Percentiles rank a stretch among this genome's conserved stretches.
These are phyloP conservation scores for Tiliacea aurago DNA, from an alignment of 2,888 invertebrate genomes.

Conservation along the genomic window DNA sequence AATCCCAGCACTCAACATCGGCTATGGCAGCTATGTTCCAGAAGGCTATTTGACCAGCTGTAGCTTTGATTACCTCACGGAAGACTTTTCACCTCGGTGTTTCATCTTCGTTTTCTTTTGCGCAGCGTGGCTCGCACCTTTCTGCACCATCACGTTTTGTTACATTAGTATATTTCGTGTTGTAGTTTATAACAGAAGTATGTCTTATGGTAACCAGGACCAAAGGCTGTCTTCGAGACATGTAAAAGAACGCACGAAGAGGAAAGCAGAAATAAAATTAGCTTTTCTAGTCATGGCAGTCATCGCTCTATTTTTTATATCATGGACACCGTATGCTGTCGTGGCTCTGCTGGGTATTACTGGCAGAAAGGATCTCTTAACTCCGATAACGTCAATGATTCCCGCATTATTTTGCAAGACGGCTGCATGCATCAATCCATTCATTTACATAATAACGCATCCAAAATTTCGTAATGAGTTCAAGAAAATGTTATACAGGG, in stretches of 20 bases:
- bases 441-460: conserved; percentile 95
- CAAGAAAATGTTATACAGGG: conserved; percentile 82
- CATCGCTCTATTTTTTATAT: conserved; percentile 93
- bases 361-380: conserved; percentile 91
- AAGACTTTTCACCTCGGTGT: conserved; percentile 90
- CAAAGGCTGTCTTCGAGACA: conserved; percentile 89
- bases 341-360: conserved; percentile 94
- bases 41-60: conserved; percentile 96
- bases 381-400: conserved; percentile 93
- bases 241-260: conserved; percentile 91
- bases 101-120: conserved; percentile 94
- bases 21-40: conserved; percentile 94
- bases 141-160: conserved; percentile 93
- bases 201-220: conserved; percentile 85
- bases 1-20: conserved; percentile 93
- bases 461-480: conserved; percentile 93
- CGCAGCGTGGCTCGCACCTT: conserved; percentile 94
- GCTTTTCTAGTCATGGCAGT: conserved; percentile 93
- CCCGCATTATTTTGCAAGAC: conserved; percentile 95
- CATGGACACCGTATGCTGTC: conserved; percentile 96
- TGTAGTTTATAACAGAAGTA: conserved; percentile 89
- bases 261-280: conserved; percentile 93
- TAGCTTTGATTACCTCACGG: conserved; percentile 95
- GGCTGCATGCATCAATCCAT: conserved; percentile 95
- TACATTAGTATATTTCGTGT: conserved; percentile 93